Conservation (phyloP, 2,797 vertebrate genomes). For the Channallabes apus region DNA sequence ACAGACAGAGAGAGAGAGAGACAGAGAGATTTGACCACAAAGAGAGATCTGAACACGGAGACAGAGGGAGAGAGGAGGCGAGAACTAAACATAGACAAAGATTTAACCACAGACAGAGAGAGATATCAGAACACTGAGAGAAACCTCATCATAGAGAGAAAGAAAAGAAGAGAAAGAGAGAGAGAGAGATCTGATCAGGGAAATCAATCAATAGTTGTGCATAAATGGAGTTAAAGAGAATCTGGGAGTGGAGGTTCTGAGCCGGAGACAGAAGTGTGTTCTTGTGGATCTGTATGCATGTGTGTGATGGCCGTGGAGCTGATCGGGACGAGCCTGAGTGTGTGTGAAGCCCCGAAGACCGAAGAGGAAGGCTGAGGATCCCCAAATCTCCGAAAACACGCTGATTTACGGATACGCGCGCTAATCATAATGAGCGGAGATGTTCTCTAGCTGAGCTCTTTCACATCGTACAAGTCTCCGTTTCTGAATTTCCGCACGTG, state of each 20-base stretch:
- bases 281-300: not conserved
- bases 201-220: not conserved
- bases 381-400: slow-evolving; percentile 42
- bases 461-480: slow-evolving; percentile 22
- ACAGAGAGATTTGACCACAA: not conserved
- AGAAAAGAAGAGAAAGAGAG: not conserved
- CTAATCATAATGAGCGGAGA: slow-evolving; percentile 90
- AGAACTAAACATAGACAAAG: not conserved
- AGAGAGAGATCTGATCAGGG: slow-evolving; percentile 17
- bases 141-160: not conserved
- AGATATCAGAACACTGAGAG: not conserved
- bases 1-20: slow-evolving; percentile 4
- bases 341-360: slow-evolving; percentile 78
- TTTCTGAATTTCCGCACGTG: not conserved
- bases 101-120: not conserved
- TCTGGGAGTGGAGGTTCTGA: slow-evolving; percentile 10
- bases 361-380: slow-evolving; percentile 88
- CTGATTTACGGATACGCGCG: slow-evolving; percentile 12
- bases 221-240: slow-evolving; percentile 6
- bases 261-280: slow-evolving; percentile 45
- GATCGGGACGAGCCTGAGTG: slow-evolving; percentile 69
- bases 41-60: slow-evolving; percentile 22
- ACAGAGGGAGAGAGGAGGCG: not conserved
- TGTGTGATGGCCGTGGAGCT: slow-evolving; percentile 82
- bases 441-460: slow-evolving; percentile 87